These are phyloP conservation scores for Apolygus lucorum DNA, from an alignment of 1,140 invertebrate genomes.

Conservation along the genomic window DNA sequence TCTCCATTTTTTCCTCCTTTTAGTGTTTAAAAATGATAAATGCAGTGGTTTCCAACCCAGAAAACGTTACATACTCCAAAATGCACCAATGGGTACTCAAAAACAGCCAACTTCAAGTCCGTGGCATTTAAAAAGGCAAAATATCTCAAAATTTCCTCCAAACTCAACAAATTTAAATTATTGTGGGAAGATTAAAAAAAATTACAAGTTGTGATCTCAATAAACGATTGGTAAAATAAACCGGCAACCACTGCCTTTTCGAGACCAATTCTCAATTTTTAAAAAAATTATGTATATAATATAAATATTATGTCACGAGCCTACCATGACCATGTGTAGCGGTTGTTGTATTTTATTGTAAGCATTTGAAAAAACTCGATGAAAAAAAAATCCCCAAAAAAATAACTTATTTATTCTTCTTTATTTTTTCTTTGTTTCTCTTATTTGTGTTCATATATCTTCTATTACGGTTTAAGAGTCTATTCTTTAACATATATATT, in stretches of 20 bases:
- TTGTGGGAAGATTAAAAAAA: no score
- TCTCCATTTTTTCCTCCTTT: no score
- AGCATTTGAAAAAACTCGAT: neutral
- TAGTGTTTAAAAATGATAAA: no score
- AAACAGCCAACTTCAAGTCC: no score
- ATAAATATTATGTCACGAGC: slow-evolving; percentile 20
- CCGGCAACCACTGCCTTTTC: slow-evolving; percentile 27
- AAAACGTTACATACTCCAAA: no score
- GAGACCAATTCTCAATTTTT: slow-evolving; percentile 26
- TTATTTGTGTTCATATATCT: slow-evolving; percentile 19
- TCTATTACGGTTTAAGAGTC: slow-evolving; percentile 23
- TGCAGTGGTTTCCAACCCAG: no score
- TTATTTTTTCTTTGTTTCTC: slow-evolving; percentile 22
- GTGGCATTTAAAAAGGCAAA: no score
- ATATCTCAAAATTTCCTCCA: no score
- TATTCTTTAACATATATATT: slow-evolving; percentile 23
- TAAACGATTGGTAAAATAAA: slow-evolving; percentile 28
- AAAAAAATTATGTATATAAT: slow-evolving; percentile 21
- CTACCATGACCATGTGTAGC: slow-evolving; percentile 28
- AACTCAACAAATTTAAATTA: no score
- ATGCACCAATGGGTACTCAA: no score
- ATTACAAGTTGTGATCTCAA: slow-evolving; percentile 24
- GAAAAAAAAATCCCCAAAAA: slow-evolving; percentile 6
- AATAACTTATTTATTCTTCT: slow-evolving; percentile 28
- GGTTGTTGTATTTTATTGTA: slow-evolving; percentile 17